phyloP scores from a whole-genome alignment of 2,888 invertebrate genomes.

The Nemotelus pantherinus region DNA sequence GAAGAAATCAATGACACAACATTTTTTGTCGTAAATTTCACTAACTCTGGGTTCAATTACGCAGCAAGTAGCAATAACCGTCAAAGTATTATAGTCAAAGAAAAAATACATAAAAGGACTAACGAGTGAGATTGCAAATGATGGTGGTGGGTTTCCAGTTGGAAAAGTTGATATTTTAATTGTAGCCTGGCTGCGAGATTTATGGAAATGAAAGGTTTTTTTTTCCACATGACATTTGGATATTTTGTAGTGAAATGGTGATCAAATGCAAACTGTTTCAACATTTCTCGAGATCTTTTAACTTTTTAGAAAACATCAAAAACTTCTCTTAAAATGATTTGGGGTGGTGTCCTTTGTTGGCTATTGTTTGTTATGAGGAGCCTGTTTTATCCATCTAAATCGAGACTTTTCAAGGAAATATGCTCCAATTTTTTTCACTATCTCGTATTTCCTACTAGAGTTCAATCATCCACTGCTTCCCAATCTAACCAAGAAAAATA shows the following conservation, averaged over 20 bases:
- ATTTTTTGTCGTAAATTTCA: conserved; percentile 44
- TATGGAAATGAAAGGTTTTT: neutral
- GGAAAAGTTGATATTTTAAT: conserved; percentile 4
- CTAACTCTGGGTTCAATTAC: conserved; percentile 40
- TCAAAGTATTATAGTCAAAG: conserved; percentile 36
- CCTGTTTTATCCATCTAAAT: no score
- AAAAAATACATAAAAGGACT: conserved; percentile 27
- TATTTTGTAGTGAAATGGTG: neutral
- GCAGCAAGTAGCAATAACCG: conserved; percentile 42
- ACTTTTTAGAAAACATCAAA: no score
- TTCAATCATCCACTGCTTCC: no score
- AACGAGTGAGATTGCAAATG: conserved; percentile 14
- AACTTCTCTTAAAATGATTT: no score
- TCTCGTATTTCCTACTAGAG: no score
- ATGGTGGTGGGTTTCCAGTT: neutral
- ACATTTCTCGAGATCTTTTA: no score
- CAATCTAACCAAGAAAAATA: neutral
- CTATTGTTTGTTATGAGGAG: no score
- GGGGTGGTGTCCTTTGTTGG: no score
- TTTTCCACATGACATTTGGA: neutral
- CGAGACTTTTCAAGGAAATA: no score
- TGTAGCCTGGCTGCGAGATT: neutral
- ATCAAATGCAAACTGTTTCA: no score
- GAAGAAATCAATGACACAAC: conserved; percentile 41
- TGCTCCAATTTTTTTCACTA: no score